Conservation (phyloP, 1,140 invertebrate species). For the Pseudachorutes palmiensis region DNA sequence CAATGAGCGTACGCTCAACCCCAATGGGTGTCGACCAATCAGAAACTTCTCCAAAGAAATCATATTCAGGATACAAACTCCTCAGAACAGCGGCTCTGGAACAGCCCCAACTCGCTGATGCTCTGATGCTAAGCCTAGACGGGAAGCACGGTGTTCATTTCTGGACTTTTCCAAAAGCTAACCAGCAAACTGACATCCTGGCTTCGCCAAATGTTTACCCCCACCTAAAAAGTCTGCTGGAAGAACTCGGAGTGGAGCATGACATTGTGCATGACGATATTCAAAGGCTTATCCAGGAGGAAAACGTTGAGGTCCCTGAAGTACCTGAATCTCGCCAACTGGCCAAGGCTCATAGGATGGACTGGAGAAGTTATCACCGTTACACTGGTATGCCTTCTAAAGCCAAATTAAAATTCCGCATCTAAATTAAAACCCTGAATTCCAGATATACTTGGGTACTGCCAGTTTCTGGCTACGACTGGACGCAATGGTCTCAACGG, state of each 20-base stretch:
- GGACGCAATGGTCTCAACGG: not conserved
- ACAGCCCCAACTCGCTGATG: conserved; percentile 3
- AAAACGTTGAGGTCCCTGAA: conserved; percentile 18
- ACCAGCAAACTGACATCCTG: conserved; percentile 24
- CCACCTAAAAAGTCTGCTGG: conserved; percentile 15
- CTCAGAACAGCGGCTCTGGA: conserved; percentile 11
- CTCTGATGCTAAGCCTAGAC: conserved; percentile 10
- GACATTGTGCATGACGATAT: conserved; percentile 25
- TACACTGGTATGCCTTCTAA: conserved; percentile 18
- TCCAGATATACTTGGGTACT: conserved; percentile 20
- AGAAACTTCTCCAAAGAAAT: too few relatives aligned
- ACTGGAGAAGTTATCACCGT: conserved; percentile 21
- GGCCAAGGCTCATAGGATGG: not conserved
- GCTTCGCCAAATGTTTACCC: conserved; percentile 12
- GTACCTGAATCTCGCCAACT: conserved; percentile 1
- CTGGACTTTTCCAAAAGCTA: conserved; percentile 26
- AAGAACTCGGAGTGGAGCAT: conserved; percentile 16
- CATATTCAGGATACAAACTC: conserved; percentile 22
- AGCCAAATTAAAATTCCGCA: too few relatives aligned
- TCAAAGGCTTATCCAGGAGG: conserved; percentile 11
- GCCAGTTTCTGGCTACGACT: not conserved
- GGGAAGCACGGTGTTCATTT: conserved; percentile 25
- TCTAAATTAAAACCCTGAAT: not conserved
- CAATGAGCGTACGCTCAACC: too few relatives aligned
- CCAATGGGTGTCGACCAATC: too few relatives aligned